Evolutionary conservation across 2,797 vertebrate species (phyloP).

Genomic region (Spinus olivaceus): DNA sequence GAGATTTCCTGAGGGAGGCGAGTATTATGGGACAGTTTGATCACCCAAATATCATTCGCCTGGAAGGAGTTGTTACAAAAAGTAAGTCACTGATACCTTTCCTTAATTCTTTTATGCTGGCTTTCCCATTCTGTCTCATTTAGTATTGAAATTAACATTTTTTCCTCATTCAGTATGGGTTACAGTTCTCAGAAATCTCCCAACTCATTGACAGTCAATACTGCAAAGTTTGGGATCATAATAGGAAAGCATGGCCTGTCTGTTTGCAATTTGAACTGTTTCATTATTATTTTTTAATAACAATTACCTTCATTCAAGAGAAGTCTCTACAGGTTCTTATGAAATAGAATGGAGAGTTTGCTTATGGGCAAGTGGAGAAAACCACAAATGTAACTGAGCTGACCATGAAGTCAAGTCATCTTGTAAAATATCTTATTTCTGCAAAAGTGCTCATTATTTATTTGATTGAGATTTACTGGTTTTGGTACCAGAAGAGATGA

Average conservation of each 20-base stretch:
- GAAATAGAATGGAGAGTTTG: neutral
- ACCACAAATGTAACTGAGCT: neutral
- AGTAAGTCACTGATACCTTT: slow-evolving; percentile 80
- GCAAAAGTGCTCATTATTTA: neutral
- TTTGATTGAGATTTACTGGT: neutral
- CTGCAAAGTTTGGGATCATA: neutral
- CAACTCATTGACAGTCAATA: neutral
- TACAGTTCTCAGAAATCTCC: neutral
- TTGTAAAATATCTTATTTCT: neutral
- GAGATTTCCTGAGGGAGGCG: slow-evolving; percentile 94
- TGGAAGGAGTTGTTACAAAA: slow-evolving; percentile 95
- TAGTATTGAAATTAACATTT: neutral
- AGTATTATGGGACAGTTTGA: slow-evolving; percentile 98
- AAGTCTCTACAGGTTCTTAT: neutral
- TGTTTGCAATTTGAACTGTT: neutral
- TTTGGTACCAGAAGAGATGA: neutral
- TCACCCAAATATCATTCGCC: slow-evolving; percentile 91
- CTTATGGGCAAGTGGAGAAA: neutral
- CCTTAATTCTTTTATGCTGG: neutral
- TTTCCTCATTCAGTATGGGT: neutral
- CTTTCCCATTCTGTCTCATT: neutral
- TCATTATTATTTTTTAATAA: neutral
- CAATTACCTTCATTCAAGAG: neutral
- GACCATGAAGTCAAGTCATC: neutral
- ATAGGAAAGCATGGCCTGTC: neutral